Base-by-base conservation (phyloP, 2,888 invertebrate species). In the Anoplius nigerrimus region DNA sequence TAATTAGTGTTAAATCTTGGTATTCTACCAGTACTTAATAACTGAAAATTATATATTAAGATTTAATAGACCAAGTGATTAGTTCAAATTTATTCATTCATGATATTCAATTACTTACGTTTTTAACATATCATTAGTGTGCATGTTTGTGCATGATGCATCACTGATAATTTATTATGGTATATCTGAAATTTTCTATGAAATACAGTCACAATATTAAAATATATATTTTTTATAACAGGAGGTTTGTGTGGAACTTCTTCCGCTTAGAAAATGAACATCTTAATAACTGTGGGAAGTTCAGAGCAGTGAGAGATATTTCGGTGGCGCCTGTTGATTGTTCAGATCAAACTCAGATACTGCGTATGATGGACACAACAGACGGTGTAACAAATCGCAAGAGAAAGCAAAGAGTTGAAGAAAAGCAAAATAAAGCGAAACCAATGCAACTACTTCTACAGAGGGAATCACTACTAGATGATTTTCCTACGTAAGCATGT, bases 221-320 rank as follows among this genome's bases (percentile, higher is more conserved):
- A 13, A 34, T 34, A 6, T 6, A 27, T 6, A 11, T 34, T 6
- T 34, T 13, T 34, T n/a, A 42, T 15, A 55, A 58, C 59, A 95
- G 96, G 86, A 93, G 99, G 62, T 99, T 99, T 90, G 93, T 99
- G 55, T 99, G 99, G 99, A 99, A 99, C 90, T 99, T 97, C 90
- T 98, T 99, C 91, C 98, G 99, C 0, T 89, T 99, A 84, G 99
- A 99, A 91, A 99, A 99, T 91, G 99, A 99, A 88, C 99, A 99
- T 89, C 90, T 99, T 55, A 99, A 99, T 90, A 99, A 99, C 90
- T 99, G 99, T 90, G 99, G 99, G 87, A 95, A 96, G 90, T 99
- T 99, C 92, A 91, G 99, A 84, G 99, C 99, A 13, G 99, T 99
- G 0, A 91, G 99, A 8, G 99, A 99, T 89, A 99, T 99, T 74